These are phyloP conservation scores for Rallus crepitans DNA, from an alignment of 2,797 vertebrate genomes.

Conservation along the genomic window DNA sequence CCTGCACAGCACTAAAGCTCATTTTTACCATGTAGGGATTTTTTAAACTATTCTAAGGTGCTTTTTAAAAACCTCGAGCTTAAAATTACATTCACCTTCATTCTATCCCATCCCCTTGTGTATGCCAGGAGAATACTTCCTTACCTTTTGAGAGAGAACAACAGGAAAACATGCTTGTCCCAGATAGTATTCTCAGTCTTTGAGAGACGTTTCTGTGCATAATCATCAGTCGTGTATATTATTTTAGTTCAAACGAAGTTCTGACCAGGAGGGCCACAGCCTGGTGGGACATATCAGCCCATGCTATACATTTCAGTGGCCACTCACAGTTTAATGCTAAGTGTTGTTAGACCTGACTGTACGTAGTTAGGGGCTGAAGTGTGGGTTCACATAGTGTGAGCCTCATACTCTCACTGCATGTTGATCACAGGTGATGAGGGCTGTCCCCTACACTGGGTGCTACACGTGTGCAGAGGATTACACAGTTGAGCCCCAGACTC, in stretches of 20 bases:
- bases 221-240: fast-evolving
- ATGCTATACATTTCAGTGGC: not conserved
- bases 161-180: not conserved
- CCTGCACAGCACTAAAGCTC: not conserved
- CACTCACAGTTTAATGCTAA: not conserved
- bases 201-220: not conserved
- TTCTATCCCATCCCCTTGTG: not conserved
- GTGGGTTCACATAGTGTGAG: not conserved
- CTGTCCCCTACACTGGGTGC: not conserved
- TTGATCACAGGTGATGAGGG: fast-evolving
- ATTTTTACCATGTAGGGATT: not conserved
- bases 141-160: not conserved
- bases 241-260: not conserved
- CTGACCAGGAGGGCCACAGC: not conserved
- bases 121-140: not conserved
- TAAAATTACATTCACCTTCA: not conserved
- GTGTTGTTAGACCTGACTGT: not conserved
- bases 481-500: not conserved
- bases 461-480: fast-evolving
- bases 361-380: not conserved
- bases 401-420: fast-evolving
- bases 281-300: not conserved
- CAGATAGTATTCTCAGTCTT: not conserved
- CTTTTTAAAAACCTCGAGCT: not conserved
- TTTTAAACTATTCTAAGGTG: not conserved